These are phyloP conservation scores for Adelphocoris suturalis DNA, from an alignment of 2,888 invertebrate genomes.

Conservation along the genomic window DNA sequence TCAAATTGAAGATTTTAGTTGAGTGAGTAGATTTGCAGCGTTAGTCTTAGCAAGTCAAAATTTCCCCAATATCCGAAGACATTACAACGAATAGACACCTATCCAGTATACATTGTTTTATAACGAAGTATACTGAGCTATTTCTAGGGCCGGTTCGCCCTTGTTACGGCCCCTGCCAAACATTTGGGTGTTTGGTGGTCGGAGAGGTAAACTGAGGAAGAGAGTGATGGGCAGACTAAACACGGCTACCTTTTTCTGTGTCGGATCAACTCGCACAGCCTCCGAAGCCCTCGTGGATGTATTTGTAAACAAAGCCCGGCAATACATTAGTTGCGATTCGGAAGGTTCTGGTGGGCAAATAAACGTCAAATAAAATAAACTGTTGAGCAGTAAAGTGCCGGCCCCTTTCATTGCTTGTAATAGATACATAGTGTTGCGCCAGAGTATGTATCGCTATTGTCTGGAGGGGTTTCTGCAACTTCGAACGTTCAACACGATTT, in stretches of 20 bases:
- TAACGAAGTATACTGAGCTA: background rate
- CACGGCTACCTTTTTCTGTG: conserved; percentile 34
- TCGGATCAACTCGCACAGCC: conserved; percentile 31
- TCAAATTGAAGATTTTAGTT: too few species aligned
- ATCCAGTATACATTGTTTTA: too few species aligned
- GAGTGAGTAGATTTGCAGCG: too few species aligned
- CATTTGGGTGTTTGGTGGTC: conserved; percentile 39
- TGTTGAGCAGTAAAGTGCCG: background rate
- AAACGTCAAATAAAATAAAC: conserved; percentile 42
- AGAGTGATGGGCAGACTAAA: conserved; percentile 54
- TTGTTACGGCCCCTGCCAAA: conserved; percentile 37
- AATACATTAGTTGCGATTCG: conserved; percentile 34
- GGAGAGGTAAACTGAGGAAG: conserved; percentile 20
- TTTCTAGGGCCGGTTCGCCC: conserved; percentile 19
- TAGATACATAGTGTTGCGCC: background rate
- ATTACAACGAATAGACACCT: too few species aligned
- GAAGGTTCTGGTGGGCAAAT: conserved; percentile 27
- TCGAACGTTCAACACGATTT: too few species aligned
- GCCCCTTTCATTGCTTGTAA: background rate
- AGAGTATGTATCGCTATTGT: too few species aligned
- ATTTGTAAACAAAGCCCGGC: conserved; percentile 12
- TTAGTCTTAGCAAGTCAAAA: too few species aligned
- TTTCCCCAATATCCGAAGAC: too few species aligned
- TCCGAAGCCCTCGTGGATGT: conserved; percentile 22
- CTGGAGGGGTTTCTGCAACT: background rate